These are phyloP conservation scores for Microchirus variegatus DNA, from an alignment of 2,797 vertebrate species.

Conservation along the genomic window DNA sequence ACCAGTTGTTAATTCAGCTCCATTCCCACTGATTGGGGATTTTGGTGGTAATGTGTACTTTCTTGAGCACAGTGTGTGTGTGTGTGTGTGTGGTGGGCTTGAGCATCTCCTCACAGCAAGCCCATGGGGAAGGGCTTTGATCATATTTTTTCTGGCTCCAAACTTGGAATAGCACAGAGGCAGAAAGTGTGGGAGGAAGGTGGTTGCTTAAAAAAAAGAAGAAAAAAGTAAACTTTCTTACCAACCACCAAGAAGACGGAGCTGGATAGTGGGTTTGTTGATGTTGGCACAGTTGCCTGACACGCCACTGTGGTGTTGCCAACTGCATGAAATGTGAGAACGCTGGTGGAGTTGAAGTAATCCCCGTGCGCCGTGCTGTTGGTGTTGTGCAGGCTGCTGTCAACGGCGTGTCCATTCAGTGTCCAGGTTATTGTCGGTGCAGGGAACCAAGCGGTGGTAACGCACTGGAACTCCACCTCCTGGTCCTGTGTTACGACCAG, in stretches of 20 bases:
- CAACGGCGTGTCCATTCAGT: conserved; percentile 32
- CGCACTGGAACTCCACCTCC: conserved; percentile 68
- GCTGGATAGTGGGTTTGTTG: conserved; percentile 49
- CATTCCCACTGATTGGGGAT: not conserved
- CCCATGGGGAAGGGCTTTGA: too few relatives aligned
- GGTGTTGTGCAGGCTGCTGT: conserved; percentile 62
- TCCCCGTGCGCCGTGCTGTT: conserved; percentile 31
- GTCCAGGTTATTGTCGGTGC: conserved; percentile 68
- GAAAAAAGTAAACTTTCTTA: conserved; percentile 53
- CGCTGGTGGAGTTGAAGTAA: conserved; percentile 68
- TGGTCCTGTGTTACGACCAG: conserved; percentile 52
- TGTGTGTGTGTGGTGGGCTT: too few relatives aligned
- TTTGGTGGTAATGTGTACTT: too few relatives aligned
- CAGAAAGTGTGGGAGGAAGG: not conserved
- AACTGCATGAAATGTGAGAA: conserved; percentile 56
- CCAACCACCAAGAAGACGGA: conserved; percentile 68
- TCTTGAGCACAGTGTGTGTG: too few relatives aligned
- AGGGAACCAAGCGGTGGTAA: conserved; percentile 69
- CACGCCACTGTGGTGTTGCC: conserved; percentile 62
- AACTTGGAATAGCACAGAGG: not conserved
- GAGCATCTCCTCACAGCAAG: too few relatives aligned
- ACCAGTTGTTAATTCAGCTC: too few relatives aligned
- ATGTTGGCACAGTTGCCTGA: conserved; percentile 41
- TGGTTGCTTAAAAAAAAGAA: too few relatives aligned
- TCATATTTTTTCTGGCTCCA: not conserved